Percentiles rank a stretch among this genome's conserved stretches.
Evolutionary conservation across 2,888 invertebrate genomes (phyloP).

Genomic region (Acanthosepion esculentum): DNA sequence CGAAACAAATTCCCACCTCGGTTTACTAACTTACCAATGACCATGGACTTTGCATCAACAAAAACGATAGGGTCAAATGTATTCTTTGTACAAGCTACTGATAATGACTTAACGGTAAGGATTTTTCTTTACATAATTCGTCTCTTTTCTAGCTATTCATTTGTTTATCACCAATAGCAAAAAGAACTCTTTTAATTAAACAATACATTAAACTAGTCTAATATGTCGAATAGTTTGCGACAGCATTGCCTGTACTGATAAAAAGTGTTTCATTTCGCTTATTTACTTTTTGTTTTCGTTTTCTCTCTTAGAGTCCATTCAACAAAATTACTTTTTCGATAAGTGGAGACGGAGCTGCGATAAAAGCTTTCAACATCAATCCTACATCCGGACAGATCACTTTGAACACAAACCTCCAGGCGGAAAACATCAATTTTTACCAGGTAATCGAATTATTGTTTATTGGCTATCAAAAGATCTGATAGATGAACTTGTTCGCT

Average conservation of each 20-base stretch:
- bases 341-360: constrained; percentile 54
- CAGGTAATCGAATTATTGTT: not conserved
- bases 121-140: not conserved
- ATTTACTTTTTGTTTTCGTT: not conserved
- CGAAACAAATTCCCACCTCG: constrained; percentile 65
- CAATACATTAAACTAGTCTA: too few species aligned
- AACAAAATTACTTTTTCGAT: constrained; percentile 57
- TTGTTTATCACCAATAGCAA: too few species aligned
- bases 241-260: too few species aligned
- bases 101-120: constrained; percentile 58
- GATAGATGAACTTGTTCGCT: too few species aligned
- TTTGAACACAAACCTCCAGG: constrained; percentile 51
- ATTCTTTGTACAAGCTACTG: constrained; percentile 60
- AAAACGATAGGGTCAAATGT: constrained; percentile 54
- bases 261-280: not conserved
- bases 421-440: not conserved
- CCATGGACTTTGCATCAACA: constrained; percentile 57
- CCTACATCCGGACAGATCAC: constrained; percentile 65
- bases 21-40: constrained; percentile 61
- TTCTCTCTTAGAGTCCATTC: constrained; percentile 58
- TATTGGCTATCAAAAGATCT: too few species aligned
- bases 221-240: too few species aligned
- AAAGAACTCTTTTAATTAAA: too few species aligned
- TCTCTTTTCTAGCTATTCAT: too few species aligned
- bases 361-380: constrained; percentile 66